These are phyloP conservation scores for Equus quagga DNA, from an alignment of 2,113 vertebrate species.

Conservation along the genomic window DNA sequence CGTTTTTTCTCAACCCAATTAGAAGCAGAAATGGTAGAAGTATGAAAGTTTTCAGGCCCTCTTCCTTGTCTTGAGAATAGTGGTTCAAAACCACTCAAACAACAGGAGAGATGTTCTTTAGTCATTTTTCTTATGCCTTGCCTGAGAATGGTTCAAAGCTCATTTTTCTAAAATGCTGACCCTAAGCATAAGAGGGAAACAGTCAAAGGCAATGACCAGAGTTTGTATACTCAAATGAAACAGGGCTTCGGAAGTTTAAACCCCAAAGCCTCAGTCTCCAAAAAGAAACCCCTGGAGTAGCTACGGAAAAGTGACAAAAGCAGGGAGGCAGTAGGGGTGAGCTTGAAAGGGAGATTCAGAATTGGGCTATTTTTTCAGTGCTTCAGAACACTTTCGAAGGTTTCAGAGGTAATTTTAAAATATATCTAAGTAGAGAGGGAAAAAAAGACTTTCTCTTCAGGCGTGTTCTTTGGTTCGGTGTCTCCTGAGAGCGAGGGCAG, in stretches of 20 bases:
- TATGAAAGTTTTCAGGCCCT: conserved; percentile 75
- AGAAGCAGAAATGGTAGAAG: conserved; percentile 56
- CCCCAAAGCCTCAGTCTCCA: conserved; percentile 42
- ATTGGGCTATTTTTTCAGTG: conserved; percentile 20
- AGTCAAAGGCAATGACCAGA: conserved; percentile 76
- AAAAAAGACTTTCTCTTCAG: not conserved
- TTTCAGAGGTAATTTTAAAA: conserved; percentile 43
- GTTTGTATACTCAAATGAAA: conserved; percentile 77
- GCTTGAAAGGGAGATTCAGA: conserved; percentile 44
- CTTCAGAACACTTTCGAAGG: conserved; percentile 49
- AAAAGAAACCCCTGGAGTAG: conserved; percentile 57
- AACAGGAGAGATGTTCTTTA: conserved; percentile 70
- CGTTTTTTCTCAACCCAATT: conserved; percentile 11
- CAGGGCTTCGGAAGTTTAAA: conserved; percentile 63
- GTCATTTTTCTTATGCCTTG: conserved; percentile 67
- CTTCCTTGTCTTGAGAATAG: conserved; percentile 58
- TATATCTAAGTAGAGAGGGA: not conserved
- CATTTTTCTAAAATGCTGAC: conserved; percentile 72
- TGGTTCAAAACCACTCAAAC: conserved; percentile 53
- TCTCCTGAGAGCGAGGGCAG: conserved; percentile 81
- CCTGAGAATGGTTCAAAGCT: conserved; percentile 64
- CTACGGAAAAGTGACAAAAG: conserved; percentile 43
- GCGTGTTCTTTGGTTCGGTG: conserved; percentile 49
- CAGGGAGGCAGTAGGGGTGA: not conserved
- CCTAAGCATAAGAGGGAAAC: conserved; percentile 38